Percentiles rank a stretch among this genome's conserved stretches.
phyloP scores from a whole-genome alignment of 2,797 vertebrate genomes.

The Bradypodion ventrale region DNA sequence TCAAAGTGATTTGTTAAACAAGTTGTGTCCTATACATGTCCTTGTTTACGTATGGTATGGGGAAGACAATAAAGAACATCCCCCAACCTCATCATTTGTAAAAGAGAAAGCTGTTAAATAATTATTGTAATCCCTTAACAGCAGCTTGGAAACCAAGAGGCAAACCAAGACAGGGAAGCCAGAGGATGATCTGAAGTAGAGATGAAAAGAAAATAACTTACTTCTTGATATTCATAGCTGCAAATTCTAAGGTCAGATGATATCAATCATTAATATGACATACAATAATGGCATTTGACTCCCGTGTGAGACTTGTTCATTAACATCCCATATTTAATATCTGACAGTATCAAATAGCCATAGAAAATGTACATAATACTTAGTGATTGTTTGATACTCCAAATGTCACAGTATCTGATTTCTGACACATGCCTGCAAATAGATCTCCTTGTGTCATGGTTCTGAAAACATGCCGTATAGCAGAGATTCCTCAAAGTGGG shows the following conservation, averaged over 20 bases:
- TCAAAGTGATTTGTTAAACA: not conserved
- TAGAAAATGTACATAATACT: not conserved
- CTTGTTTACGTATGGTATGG: not conserved
- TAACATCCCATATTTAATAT: not conserved
- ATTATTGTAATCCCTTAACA: not conserved
- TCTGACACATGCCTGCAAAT: not conserved
- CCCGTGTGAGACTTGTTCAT: not conserved
- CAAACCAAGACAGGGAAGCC: not conserved
- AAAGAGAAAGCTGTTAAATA: not conserved
- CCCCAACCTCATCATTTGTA: too few species aligned
- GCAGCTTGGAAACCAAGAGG: too few species aligned
- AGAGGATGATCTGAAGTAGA: not conserved
- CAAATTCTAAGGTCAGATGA: constrained; percentile 2
- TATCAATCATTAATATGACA: not conserved
- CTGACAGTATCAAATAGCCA: not conserved
- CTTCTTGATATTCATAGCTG: not conserved
- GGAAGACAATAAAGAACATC: not conserved
- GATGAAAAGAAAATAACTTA: not conserved
- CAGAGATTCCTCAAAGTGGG: too few species aligned
- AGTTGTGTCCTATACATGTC: not conserved
- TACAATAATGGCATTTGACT: not conserved
- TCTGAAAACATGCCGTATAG: too few species aligned
- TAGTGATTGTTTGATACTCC: not conserved
- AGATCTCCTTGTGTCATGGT: not conserved
- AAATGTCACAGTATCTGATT: not conserved